A percentile compares a stretch with the other conserved stretches of the same genome.
These are phyloP conservation scores for Aethes cnicana DNA, from an alignment of 2,888 invertebrate species.

Conservation along the genomic window DNA sequence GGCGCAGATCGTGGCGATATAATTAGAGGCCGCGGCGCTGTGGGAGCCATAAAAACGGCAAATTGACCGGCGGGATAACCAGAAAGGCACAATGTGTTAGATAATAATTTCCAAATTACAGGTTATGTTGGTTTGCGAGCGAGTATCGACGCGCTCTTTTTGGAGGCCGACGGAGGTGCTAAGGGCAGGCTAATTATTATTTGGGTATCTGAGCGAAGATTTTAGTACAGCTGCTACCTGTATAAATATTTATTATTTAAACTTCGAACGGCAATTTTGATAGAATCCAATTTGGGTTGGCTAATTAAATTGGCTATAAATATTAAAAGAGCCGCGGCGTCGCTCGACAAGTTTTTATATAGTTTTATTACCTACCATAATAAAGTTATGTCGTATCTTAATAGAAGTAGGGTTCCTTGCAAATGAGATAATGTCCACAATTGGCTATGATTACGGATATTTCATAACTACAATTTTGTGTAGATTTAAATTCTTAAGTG, in stretches of 20 bases:
- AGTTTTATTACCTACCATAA: constrained; percentile 24
- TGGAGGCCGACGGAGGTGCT: constrained; percentile 78
- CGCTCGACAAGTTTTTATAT: constrained; percentile 22
- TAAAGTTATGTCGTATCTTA: constrained; percentile 28
- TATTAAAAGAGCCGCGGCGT: constrained; percentile 38
- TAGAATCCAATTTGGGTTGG: constrained; percentile 67
- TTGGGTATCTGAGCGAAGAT: constrained; percentile 77
- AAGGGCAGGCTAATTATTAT: constrained; percentile 82
- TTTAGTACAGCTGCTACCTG: constrained; percentile 82
- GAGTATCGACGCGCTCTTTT: constrained; percentile 69
- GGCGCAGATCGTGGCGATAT: constrained; percentile 78
- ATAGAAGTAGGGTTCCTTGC: constrained; percentile 17
- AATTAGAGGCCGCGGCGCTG: constrained; percentile 80
- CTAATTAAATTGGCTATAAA: constrained; percentile 54
- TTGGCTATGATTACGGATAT: too few relatives aligned
- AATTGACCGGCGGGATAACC: constrained; percentile 83
- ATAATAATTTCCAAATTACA: constrained; percentile 83
- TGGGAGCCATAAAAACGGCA: constrained; percentile 82
- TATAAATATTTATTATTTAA: constrained; percentile 81
- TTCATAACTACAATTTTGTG: too few relatives aligned
- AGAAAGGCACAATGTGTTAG: constrained; percentile 83
- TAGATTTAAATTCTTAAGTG: too few relatives aligned
- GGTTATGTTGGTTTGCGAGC: constrained; percentile 79
- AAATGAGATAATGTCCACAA: too few relatives aligned
- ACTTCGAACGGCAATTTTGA: constrained; percentile 74